These are phyloP conservation scores for Hyperoplus lanceolatus DNA, from an alignment of 2,797 vertebrate genomes.

Conservation along the genomic window DNA sequence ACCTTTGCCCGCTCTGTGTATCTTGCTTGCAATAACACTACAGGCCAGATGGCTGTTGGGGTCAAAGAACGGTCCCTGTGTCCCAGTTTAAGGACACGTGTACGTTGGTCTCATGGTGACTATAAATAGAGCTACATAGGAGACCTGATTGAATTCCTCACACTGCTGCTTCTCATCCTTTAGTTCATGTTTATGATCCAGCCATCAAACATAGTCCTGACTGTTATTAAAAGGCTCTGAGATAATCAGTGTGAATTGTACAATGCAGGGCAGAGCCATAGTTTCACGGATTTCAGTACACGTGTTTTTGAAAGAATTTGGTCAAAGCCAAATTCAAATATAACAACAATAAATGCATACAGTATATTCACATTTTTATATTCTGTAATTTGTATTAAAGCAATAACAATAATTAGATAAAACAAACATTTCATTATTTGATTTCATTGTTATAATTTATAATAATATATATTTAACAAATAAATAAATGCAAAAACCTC, in stretches of 20 bases:
- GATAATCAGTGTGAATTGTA: not conserved
- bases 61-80: conserved; percentile 72
- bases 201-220: conserved; percentile 26
- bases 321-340: not conserved
- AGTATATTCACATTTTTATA: not conserved
- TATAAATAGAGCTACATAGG: conserved; percentile 63
- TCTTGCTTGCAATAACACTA: conserved; percentile 41
- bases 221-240: conserved; percentile 8
- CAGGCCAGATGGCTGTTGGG: conserved; percentile 62
- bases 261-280: not conserved
- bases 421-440: not conserved
- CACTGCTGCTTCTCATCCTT: conserved; percentile 47
- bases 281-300: not conserved
- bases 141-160: conserved; percentile 49
- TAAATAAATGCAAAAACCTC: not conserved
- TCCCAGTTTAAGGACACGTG: conserved; percentile 77
- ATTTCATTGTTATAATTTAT: not conserved
- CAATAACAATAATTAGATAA: not conserved
- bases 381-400: not conserved
- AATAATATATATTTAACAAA: not conserved
- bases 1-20: not conserved
- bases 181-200: conserved; percentile 28
- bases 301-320: not conserved
- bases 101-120: conserved; percentile 58
- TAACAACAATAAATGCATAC: not conserved